Evolutionary conservation across 2,113 vertebrate genomes (phyloP), one percentile per base, ranked within the genome.

Genomic region (Cyphomyrus discorhynchus): DNA sequence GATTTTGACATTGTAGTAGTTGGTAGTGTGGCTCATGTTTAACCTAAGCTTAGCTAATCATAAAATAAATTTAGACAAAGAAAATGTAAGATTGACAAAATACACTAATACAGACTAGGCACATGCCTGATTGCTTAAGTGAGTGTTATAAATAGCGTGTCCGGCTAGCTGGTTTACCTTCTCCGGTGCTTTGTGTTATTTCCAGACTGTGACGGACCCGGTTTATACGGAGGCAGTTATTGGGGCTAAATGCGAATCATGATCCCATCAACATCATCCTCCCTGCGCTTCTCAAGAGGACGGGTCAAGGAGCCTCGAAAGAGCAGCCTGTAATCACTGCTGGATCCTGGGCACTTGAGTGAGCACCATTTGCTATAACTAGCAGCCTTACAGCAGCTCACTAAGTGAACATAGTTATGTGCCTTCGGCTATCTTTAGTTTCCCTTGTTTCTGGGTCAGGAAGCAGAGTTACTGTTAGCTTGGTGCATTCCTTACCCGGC

Each of bases 361-460:
- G 91, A 91, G 92, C 74, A 85, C 94, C 93, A 93, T 1, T 66
- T 90, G 58, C 88, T 85, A 24, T 56, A 91, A 90, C 52, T 47
- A 62, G 82, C 77, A 80, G 88, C 89, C 74, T 87, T 90, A 88
- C 53, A 90, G 86, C 92, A 94, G 93, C 94, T 92, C 94, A 92
- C 66, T 91, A 92, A 92, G 62, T 90, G 91, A 52, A 3, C 94
- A 95, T 94, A 94, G 92, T 89, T 93, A 94, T 92, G 92, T 80
- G 89, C 93, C 92, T 89, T 91, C 1, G 8, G 5, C 62, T 94
- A 87, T 77, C 94, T 95, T 93, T 94, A 91, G 58, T 83, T 90
- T 92, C 47, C 74, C 82, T 31, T 3, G 49, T 19, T 77, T 47
- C 42, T 90, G 62, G 35, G 88, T 66, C 74, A 90, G 91, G 91